These are phyloP conservation scores for Ailurus styani DNA, from an alignment of 2,113 vertebrate genomes.

Conservation along the genomic window DNA sequence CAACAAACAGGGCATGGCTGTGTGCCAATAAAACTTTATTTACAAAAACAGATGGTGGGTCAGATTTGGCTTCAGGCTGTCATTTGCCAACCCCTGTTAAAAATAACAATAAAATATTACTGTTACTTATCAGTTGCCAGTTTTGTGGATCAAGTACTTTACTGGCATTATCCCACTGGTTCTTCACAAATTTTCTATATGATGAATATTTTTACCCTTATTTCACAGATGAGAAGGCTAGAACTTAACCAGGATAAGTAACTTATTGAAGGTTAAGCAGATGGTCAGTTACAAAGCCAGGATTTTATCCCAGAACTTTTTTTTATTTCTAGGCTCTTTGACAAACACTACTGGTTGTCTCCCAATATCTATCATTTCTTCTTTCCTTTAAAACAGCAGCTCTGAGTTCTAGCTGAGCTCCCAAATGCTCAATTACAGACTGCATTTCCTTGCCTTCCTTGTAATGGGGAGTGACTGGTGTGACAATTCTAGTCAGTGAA, in stretches of 20 bases:
- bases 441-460: neutral
- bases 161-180: neutral
- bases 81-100: neutral
- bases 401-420: neutral
- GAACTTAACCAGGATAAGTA: neutral
- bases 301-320: neutral
- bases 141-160: neutral
- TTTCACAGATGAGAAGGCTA: neutral
- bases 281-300: neutral
- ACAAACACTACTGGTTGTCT: neutral
- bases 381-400: neutral
- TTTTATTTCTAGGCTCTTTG: neutral
- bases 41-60: neutral
- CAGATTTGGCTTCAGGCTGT: neutral
- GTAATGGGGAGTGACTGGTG: neutral
- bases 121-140: neutral
- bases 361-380: neutral
- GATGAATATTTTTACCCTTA: neutral
- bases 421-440: neutral
- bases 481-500: neutral
- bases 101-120: neutral
- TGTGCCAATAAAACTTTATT: constrained; percentile 31
- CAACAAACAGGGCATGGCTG: neutral
- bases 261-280: neutral
- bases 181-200: neutral